Evolutionary conservation across 1,140 invertebrate species (phyloP), one percentile per base, ranked within the genome.

Genomic region (Eumaeus atala): DNA sequence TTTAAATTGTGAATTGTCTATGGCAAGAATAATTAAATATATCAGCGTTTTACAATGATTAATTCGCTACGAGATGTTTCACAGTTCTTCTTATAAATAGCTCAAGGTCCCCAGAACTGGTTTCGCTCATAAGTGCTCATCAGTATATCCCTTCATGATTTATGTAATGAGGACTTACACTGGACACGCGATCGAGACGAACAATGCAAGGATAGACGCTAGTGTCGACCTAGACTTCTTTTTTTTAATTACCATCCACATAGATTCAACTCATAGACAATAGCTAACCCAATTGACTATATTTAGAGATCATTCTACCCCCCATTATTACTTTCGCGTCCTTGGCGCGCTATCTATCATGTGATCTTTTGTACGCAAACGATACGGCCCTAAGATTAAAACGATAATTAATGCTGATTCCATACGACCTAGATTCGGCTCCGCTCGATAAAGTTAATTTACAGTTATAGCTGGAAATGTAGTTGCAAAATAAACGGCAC

Each of bases 391-490:
- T 78, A 57, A 86, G 83, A 86, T 86, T 84, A 83, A 72, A 82
- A 70, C 76, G 76, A 84, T 82, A 86, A 86, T 86, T 84, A 86
- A 84, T 86, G 81, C 79, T 87, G 79, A 87, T 87, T 87, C 81
- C 81, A 87, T 87, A 87, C 81, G 83, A 84, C 83, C 83, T 84
- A 87, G 74, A 73, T 87, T 77, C 72, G 69, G 74, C 64, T 68
- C 68, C 69, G 76, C 71, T 82, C 78, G 80, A 83, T 84, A 86
- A 84, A 86, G 72, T 83, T 82, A 84, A 86, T 86, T 84, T 86
- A 86, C 80, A 82, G 82, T 85, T 85, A 84, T 84, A 82, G 83
- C 80, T 82, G 75, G 81, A 85, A 84, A 84, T 85, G 78, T 82
- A 70, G 75, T 85, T 86, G 78, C 83, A 81, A 84, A 81, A 85